Base-by-base conservation (phyloP, 2,797 vertebrate species). In the Cynopterus sphinx region DNA sequence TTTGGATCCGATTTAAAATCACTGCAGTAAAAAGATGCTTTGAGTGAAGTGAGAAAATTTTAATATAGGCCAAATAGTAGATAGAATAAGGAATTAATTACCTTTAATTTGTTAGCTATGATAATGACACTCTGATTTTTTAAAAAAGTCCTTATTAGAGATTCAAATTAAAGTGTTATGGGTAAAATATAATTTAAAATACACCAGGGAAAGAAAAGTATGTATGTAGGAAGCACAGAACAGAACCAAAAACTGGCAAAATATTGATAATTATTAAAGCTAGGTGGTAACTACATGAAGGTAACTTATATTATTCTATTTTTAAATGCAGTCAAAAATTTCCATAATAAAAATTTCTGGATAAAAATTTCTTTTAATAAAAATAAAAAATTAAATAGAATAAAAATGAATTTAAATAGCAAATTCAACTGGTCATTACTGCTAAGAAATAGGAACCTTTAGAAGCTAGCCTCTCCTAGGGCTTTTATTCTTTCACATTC, bases 201-300 rank as follows among this genome's bases (percentile, higher is more conserved):
- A 87, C 19, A 22, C 21, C 31, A 75, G 28, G 28, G 43, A 75
- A 91, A 75, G 8, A 55, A 74, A 93, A 75, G 33, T 39, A 49
- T 49, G 15, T 70, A 77, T 7, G 17, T 15, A 65, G 22, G 39
- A 2, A 12, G 61, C 6, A 43, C 8, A 33, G 15, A 75, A 87
- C 5, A 90, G 57, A 90, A 53, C 9, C 65, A 71, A 59, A 51
- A 91, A 65, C 22, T 36, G 9, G 55, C 7, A 84, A 71, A 91
- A 88, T 73, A 65, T 41, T 67, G 46, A 57, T 36, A 87, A 91
- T 88, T 73, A 79, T 57, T 78, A 94, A 92, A 70, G 49, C 9
- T 88, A 21, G 26, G 4, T 85, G 43, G 53, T 68, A 84, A 68
- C 28, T 59, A 74, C 9, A 36, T 15, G 6, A 26, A 11, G 9